Evolutionary conservation across 2,797 vertebrate species (phyloP).

Genomic region (Poecilia gillii): DNA sequence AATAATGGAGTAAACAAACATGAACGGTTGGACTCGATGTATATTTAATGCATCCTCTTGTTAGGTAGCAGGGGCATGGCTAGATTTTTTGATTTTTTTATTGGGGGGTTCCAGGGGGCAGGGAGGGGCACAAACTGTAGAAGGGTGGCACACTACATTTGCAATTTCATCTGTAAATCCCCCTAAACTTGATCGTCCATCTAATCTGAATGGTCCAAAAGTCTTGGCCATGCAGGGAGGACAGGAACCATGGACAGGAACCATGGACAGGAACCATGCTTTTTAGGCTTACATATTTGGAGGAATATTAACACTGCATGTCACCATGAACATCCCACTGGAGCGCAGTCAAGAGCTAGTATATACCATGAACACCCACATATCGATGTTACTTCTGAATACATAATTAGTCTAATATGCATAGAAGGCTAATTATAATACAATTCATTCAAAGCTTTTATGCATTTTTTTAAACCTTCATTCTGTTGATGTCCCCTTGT

Average conservation of each 20-base stretch:
- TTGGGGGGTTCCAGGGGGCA: not conserved
- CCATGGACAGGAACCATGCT: too few relatives aligned
- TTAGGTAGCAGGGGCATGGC: constrained; percentile 11
- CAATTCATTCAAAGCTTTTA: not conserved
- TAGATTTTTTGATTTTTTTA: not conserved
- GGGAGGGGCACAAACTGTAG: too few relatives aligned
- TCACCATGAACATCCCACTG: not conserved
- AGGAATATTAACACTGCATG: not conserved
- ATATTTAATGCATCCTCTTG: constrained; percentile 28
- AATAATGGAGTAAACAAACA: constrained; percentile 63
- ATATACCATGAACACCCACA: not conserved
- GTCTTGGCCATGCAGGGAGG: not conserved
- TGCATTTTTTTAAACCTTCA: not conserved
- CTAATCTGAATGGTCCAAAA: not conserved
- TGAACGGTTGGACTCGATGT: constrained; percentile 16
- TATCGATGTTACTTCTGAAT: not conserved
- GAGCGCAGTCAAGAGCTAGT: not conserved
- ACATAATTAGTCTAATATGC: not conserved
- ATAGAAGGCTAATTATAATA: not conserved
- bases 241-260: too few relatives aligned
- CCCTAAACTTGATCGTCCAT: not conserved
- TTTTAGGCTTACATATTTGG: not conserved
- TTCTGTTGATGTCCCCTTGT: not conserved
- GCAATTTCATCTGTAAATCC: not conserved
- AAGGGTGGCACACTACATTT: too few relatives aligned